Conservation (phyloP, 2,797 vertebrate species). For the Ctenochaetus hawaiiensis region DNA sequence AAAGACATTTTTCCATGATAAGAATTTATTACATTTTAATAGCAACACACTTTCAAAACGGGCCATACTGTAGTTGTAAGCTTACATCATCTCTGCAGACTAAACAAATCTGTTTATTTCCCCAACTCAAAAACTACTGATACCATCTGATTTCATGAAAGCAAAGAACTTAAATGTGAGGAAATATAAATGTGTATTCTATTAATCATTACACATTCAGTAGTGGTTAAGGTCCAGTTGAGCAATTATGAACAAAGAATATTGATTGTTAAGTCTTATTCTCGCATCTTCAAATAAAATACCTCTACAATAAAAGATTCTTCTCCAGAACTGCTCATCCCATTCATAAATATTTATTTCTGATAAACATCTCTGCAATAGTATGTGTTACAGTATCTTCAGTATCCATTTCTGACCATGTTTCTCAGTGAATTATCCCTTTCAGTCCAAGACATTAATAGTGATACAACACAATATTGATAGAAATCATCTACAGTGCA, state of each 20-base stretch:
- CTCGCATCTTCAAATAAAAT: no score
- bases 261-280: no score
- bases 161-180: slow-evolving; percentile 4
- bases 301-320: no score
- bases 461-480: slow-evolving; percentile 34
- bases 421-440: slow-evolving; percentile 41
- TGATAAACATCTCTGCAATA: slow-evolving; percentile 48
- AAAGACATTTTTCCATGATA: slow-evolving; percentile 1
- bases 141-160: not conserved
- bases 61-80: not conserved
- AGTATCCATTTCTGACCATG: slow-evolving; percentile 21
- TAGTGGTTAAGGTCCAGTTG: slow-evolving; percentile 9
- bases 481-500: slow-evolving; percentile 60
- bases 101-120: slow-evolving; percentile 5
- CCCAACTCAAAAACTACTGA: not conserved
- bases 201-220: slow-evolving; percentile 37
- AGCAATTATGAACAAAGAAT: no score
- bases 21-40: slow-evolving; percentile 57
- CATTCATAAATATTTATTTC: slow-evolving; percentile 34
- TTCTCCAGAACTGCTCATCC: no score
- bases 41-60: slow-evolving; percentile 19
- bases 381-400: slow-evolving; percentile 30
- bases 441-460: slow-evolving; percentile 27
- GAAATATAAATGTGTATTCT: slow-evolving; percentile 4
- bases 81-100: not conserved